Evolutionary conservation across 2,888 invertebrate genomes (phyloP).

Genomic region (Eudasyphora cyanicolor): DNA sequence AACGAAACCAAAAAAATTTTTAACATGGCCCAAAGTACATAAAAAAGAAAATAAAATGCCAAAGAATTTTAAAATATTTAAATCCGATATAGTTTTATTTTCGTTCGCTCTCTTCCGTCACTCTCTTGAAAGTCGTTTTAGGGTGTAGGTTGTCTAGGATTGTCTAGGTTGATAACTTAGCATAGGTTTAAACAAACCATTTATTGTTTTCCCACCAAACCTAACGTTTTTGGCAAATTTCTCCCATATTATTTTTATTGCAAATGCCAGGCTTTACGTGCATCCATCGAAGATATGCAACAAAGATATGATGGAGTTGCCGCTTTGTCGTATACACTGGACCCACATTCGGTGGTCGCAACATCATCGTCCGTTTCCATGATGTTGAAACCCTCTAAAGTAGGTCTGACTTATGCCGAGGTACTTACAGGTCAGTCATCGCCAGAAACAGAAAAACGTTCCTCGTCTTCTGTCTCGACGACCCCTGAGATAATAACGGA

Average conservation of each 20-base stretch:
- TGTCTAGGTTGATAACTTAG: constrained; percentile 57
- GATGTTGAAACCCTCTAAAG: constrained; percentile 79
- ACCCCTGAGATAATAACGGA: constrained; percentile 11
- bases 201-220: constrained; percentile 69
- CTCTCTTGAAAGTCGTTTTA: constrained; percentile 15
- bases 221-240: constrained; percentile 80
- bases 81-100: constrained; percentile 19
- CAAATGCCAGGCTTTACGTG: constrained; percentile 79
- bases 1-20: constrained; percentile 15
- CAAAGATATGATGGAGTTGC: constrained; percentile 87
- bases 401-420: constrained; percentile 84
- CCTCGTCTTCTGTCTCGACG: constrained; percentile 25
- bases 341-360: constrained; percentile 84
- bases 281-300: constrained; percentile 84
- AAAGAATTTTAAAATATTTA: constrained; percentile 14
- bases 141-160: constrained; percentile 34
- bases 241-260: constrained; percentile 72
- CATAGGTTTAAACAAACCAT: constrained; percentile 54
- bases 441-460: constrained; percentile 69
- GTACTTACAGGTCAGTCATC: constrained; percentile 84
- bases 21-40: constrained; percentile 28
- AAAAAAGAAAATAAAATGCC: constrained; percentile 9
- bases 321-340: constrained; percentile 87
- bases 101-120: neutral
- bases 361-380: constrained; percentile 81